These are phyloP conservation scores for Spodoptera picta DNA, from an alignment of 2,888 invertebrate species.

Conservation along the genomic window DNA sequence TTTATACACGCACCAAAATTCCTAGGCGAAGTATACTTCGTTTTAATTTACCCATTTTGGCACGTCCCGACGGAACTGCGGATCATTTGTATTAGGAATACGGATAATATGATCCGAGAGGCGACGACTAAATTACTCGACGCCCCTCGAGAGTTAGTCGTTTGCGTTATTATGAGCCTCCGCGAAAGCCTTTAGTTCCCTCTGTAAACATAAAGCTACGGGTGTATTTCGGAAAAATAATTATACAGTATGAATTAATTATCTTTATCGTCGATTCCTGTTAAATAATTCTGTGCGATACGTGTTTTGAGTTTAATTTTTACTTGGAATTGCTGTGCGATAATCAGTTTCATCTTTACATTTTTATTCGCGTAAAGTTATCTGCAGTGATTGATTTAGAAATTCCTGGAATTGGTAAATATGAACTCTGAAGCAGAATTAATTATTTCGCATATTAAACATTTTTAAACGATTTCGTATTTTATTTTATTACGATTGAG, in stretches of 20 bases:
- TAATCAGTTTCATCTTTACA: slow-evolving; percentile 53
- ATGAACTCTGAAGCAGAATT: not conserved
- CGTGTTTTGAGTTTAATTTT: slow-evolving; percentile 59
- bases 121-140: slow-evolving; percentile 70
- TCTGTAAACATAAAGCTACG: slow-evolving; percentile 58
- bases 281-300: slow-evolving; percentile 60
- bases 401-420: not conserved
- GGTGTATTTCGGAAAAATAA: slow-evolving; percentile 64
- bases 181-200: slow-evolving; percentile 60
- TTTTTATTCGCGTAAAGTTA: slow-evolving; percentile 15
- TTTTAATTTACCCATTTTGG: slow-evolving; percentile 87
- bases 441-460: not conserved
- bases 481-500: not conserved
- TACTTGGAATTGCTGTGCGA: slow-evolving; percentile 47
- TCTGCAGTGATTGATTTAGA: slow-evolving; percentile 19
- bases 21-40: slow-evolving; percentile 70
- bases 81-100: slow-evolving; percentile 81
- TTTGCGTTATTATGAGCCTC: slow-evolving; percentile 66
- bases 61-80: slow-evolving; percentile 79
- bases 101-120: slow-evolving; percentile 77
- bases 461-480: slow-evolving; percentile 5
- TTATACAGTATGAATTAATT: slow-evolving; percentile 64
- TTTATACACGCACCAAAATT: slow-evolving; percentile 75
- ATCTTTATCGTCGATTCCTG: slow-evolving; percentile 58
- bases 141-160: slow-evolving; percentile 64